A percentile compares a stretch with the other conserved stretches of the same genome.
These are phyloP conservation scores for Sciurus niger DNA, from an alignment of 2,113 vertebrate genomes.

Conservation along the genomic window DNA sequence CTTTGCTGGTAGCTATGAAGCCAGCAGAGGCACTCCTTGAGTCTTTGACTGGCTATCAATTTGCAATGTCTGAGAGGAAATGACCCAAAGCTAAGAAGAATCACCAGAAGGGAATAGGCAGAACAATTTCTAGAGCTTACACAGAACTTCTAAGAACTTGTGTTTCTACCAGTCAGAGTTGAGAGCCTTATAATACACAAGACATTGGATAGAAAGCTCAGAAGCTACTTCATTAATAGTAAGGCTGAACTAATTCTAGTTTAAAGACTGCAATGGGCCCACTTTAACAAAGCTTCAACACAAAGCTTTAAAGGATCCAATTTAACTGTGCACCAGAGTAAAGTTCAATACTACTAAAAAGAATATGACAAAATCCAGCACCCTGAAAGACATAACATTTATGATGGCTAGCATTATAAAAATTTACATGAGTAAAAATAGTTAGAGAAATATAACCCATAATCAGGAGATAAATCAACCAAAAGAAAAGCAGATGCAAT, in stretches of 20 bases:
- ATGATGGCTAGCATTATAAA: not conserved
- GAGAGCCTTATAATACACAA: not conserved
- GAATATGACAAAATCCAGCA: not conserved
- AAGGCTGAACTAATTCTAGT: not conserved
- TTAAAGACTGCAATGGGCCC: not conserved
- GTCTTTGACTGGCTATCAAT: not conserved
- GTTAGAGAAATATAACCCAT: not conserved
- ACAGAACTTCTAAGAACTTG: not conserved
- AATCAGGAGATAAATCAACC: not conserved
- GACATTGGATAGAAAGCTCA: not conserved
- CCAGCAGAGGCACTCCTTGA: not conserved
- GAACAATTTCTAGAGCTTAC: not conserved
- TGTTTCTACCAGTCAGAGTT: not conserved
- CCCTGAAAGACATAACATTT: not conserved
- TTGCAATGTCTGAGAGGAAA: not conserved
- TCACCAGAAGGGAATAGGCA: not conserved
- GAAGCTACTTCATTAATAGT: not conserved
- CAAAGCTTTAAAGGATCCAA: not conserved
- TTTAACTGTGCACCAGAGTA: not conserved
- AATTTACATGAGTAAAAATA: not conserved
- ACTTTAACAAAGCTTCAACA: not conserved
- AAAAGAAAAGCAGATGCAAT: conserved; percentile 9
- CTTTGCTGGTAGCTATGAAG: not conserved
- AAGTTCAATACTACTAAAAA: not conserved
- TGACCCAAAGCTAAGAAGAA: not conserved